Evolutionary conservation across 1,140 invertebrate species (phyloP), one percentile per base, ranked within the genome.

Genomic region (Drosophila pallidifrons): DNA sequence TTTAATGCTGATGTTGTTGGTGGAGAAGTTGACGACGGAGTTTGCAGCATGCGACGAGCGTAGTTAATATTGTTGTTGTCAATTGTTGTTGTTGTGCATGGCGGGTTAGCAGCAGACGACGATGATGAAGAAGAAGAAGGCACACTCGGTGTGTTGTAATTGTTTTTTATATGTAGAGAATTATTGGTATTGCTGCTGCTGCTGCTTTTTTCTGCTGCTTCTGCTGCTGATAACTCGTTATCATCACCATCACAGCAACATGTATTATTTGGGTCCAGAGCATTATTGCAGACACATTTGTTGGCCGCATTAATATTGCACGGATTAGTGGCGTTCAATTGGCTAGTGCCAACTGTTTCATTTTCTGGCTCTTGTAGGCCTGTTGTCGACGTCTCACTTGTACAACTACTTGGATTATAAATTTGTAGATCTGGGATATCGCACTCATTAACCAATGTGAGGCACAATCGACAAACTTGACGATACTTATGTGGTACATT

Each of bases 401-500:
- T 25, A 25, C 20, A 25, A 25, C 35, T 38, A 38, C 35, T 38
- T 3, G 3, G 35, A 63, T 91, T 85, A 77, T 93, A 93, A 64
- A 93, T 93, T 82, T 93, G 92, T 67, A 93, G 74, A 76, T 93
- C 87, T 69, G 79, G 60, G 65, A 91, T 80, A 80, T 93, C 91
- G 80, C 73, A 76, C 75, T 92, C 91, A 76, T 79, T 87, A 70
- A 92, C 91, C 82, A 92, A 80, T 77, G 88, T 90, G 81, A 90
- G 78, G 57, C 94, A 94, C 92, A 94, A 93, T 88, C 93, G 93
- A 93, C 93, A 94, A 91, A 94, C 91, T 91, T 93, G 93, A 91
- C 93, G 93, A 92, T 94, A 94, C 91, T 94, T 94, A 89, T 93
- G 91, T 93, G 93, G 93, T 93, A 94, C 93, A 94, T 93, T 93